A percentile compares a stretch with the other conserved stretches of the same genome.
These are phyloP conservation scores for Pristiophorus japonicus DNA, from an alignment of 2,113 vertebrate genomes.

Conservation along the genomic window DNA sequence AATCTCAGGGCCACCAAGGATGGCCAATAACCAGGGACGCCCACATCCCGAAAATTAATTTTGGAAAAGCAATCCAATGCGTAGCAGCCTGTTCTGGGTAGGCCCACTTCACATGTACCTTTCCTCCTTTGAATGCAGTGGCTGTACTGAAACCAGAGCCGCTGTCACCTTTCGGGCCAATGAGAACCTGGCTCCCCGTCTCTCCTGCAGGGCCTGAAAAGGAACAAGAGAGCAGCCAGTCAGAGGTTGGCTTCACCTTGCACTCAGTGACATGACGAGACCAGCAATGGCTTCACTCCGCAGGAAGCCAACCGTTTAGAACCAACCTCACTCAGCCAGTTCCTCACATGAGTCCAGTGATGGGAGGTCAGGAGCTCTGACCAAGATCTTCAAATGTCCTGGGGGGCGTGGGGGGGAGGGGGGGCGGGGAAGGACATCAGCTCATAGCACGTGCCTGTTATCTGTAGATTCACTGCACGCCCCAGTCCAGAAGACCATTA, in stretches of 20 bases:
- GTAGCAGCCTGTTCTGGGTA: not conserved
- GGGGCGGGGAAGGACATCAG: no score
- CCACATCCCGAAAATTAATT: no score
- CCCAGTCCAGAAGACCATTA: not conserved
- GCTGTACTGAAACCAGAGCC: constrained; percentile 45
- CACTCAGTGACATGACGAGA: not conserved
- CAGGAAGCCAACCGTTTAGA: not conserved
- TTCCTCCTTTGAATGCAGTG: constrained; percentile 55
- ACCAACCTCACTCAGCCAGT: not conserved
- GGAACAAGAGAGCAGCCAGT: not conserved
- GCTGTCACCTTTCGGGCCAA: constrained; percentile 66
- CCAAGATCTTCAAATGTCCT: no score
- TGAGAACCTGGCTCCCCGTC: constrained; percentile 52
- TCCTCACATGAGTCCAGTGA: no score
- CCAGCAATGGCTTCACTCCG: not conserved
- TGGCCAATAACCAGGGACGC: no score
- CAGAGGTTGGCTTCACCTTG: not conserved
- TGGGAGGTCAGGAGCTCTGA: no score
- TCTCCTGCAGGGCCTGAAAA: not conserved
- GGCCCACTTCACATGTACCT: constrained; percentile 54
- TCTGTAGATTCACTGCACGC: no score
- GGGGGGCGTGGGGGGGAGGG: no score
- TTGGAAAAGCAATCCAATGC: no score
- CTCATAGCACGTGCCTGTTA: no score
- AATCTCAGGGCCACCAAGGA: no score